A percentile compares a stretch with the other conserved stretches of the same genome.
Conservation (phyloP, 2,888 invertebrate genomes). For the Vannuccia rotundouncinata region DNA sequence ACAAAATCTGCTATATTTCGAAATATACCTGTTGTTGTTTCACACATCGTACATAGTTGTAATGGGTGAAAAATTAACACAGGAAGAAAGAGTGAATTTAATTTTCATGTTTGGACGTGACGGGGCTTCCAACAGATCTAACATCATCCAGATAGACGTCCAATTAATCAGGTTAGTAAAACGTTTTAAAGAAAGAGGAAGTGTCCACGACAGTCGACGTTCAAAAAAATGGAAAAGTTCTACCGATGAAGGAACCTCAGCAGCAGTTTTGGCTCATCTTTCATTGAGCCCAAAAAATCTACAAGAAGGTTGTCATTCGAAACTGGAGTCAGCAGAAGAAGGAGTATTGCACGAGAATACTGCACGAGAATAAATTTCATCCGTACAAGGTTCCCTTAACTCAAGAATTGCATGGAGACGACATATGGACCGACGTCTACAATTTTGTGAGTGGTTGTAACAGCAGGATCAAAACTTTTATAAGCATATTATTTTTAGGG, state of each 20-base stretch:
- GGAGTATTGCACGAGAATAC: constrained; percentile 11
- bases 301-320: neutral
- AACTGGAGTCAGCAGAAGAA: constrained; percentile 29
- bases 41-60: constrained; percentile 4
- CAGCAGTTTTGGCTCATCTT: constrained; percentile 22
- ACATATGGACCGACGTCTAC: constrained; percentile 18
- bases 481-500: too few species aligned
- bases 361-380: constrained; percentile 22
- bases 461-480: constrained; percentile 22
- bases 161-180: constrained; percentile 23
- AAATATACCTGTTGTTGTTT: constrained; percentile 9
- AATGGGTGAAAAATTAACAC: constrained; percentile 24
- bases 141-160: constrained; percentile 18
- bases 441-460: constrained; percentile 25
- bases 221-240: constrained; percentile 10
- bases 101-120: constrained; percentile 18
- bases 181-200: constrained; percentile 27
- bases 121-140: neutral
- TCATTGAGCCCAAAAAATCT: constrained; percentile 2
- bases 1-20: too few species aligned
- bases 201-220: constrained; percentile 24
- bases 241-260: constrained; percentile 7
- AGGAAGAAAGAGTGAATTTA: constrained; percentile 23
- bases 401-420: constrained; percentile 30
- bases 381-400: constrained; percentile 27